Conservation (phyloP, 2,797 vertebrate genomes). For the Neosilurus mollespiculum region DNA sequence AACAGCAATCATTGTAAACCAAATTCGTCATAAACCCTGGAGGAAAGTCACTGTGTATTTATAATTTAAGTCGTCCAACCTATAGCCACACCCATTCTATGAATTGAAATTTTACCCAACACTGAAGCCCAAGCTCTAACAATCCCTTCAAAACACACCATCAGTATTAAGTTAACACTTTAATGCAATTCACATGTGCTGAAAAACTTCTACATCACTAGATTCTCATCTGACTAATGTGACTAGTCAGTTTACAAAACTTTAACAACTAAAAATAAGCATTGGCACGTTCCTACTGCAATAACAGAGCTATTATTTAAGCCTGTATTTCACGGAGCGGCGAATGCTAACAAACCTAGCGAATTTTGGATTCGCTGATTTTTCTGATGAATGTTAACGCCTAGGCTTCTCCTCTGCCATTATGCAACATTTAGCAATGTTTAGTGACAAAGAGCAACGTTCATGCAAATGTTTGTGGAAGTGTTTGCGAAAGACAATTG, state of each 20-base stretch:
- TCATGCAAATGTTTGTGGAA: too few relatives aligned
- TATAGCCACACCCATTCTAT: not conserved
- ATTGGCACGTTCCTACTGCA: not conserved
- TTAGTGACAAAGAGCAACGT: too few relatives aligned
- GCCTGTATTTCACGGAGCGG: too few relatives aligned
- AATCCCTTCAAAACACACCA: not conserved
- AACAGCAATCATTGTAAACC: not conserved
- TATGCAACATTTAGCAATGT: too few relatives aligned
- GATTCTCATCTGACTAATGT: not conserved
- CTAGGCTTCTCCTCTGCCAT: too few relatives aligned
- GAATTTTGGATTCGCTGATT: too few relatives aligned
- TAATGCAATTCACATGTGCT: not conserved
- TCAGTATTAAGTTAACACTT: not conserved
- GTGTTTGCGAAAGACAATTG: too few relatives aligned
- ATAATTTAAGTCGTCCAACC: not conserved
- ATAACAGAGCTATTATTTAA: not conserved
- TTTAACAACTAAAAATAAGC: not conserved
- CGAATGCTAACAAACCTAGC: too few relatives aligned
- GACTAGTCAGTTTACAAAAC: not conserved
- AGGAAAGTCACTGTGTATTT: conserved; percentile 1
- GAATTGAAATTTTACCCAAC: not conserved
- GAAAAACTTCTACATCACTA: not conserved
- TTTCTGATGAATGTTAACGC: too few relatives aligned
- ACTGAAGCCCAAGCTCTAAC: not conserved
- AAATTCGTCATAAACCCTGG: not conserved